Evolutionary conservation across 1,140 invertebrate genomes (phyloP).

Genomic region (Whitmania pigra): DNA sequence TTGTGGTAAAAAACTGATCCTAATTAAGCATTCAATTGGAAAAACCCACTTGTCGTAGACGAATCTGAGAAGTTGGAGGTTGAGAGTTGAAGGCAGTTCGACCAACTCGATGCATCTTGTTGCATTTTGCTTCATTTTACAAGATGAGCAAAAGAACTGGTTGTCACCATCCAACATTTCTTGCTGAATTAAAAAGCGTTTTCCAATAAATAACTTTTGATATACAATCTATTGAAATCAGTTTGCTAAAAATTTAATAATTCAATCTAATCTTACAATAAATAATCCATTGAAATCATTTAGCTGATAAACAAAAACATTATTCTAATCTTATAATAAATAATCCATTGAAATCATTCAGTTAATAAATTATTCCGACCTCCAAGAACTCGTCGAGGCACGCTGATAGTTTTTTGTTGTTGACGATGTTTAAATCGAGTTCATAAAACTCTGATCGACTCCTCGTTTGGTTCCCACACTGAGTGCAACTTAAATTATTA

Average conservation of each 20-base stretch:
- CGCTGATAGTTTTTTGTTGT: constrained; percentile 48
- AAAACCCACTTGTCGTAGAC: constrained; percentile 51
- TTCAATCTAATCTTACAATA: too few species aligned
- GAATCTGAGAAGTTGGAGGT: constrained; percentile 57
- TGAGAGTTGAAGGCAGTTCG: constrained; percentile 55
- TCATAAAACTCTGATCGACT: constrained; percentile 55
- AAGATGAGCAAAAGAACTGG: constrained; percentile 53
- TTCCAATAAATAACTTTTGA: neutral
- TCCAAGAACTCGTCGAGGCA: constrained; percentile 54
- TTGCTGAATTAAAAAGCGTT: constrained; percentile 34
- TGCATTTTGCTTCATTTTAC: constrained; percentile 54
- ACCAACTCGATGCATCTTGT: constrained; percentile 50
- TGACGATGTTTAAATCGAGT: constrained; percentile 52
- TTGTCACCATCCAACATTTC: constrained; percentile 56
- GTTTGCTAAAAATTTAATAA: too few species aligned
- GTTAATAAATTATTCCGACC: constrained; percentile 25
- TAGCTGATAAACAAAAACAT: too few species aligned
- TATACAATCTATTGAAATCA: neutral
- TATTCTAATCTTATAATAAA: too few species aligned
- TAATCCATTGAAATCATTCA: too few species aligned
- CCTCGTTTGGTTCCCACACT: constrained; percentile 50
- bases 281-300: neutral
- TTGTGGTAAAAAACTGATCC: too few species aligned
- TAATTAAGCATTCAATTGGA: neutral
- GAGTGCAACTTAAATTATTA: constrained; percentile 46